phyloP scores from a whole-genome alignment of 2,888 invertebrate species.

The Balanococcus diminutus region DNA sequence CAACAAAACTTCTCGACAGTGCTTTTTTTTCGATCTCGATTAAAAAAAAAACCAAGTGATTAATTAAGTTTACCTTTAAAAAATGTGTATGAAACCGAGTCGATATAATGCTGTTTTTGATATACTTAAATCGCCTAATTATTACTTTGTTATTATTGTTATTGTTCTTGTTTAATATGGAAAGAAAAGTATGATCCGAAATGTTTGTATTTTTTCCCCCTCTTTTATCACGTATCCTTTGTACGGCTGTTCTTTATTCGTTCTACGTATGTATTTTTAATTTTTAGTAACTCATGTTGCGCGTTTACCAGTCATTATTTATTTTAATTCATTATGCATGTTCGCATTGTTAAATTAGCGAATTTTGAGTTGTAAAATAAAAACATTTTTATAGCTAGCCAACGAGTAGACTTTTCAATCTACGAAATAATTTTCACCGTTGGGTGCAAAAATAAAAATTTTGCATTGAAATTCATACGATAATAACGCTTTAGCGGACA shows the following conservation, averaged over 20 bases:
- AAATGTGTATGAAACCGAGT: background rate
- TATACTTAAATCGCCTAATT: background rate
- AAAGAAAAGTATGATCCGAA: background rate
- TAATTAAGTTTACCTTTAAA: background rate
- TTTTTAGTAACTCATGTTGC: conserved; percentile 6
- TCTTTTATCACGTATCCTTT: background rate
- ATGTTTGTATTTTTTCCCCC: background rate
- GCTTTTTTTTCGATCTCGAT: background rate
- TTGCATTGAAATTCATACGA: too few species aligned
- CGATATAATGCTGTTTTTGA: background rate
- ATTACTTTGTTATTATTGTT: background rate
- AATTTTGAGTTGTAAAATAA: conserved; percentile 8
- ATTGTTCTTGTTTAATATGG: background rate
- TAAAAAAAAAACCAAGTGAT: background rate
- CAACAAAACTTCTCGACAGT: background rate
- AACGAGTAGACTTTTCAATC: background rate
- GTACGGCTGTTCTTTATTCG: conserved; percentile 20
- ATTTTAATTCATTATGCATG: background rate
- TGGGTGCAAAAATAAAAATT: too few species aligned
- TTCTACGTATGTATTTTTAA: background rate
- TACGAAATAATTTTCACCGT: too few species aligned
- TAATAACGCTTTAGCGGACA: too few species aligned
- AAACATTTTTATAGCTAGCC: background rate
- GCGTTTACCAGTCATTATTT: conserved; percentile 32
- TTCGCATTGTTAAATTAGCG: conserved; percentile 33